Evolutionary conservation across 2,888 invertebrate genomes (phyloP).

Genomic region (Stegana nigrithorax): DNA sequence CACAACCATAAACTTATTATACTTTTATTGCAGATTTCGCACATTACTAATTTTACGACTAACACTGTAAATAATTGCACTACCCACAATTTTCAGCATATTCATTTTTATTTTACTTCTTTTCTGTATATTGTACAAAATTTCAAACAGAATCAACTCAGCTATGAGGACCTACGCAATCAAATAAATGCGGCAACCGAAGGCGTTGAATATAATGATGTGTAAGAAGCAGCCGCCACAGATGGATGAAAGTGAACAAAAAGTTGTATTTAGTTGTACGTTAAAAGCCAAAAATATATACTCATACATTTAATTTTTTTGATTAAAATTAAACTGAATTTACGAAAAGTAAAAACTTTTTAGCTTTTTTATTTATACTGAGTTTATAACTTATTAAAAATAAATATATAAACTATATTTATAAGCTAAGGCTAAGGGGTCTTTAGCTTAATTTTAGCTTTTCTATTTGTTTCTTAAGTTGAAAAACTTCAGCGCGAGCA

Average conservation of each 20-base stretch:
- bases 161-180: slow-evolving; percentile 66
- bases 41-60: neutral
- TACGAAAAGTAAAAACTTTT: too few species aligned
- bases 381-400: too few species aligned
- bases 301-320: slow-evolving; percentile 1
- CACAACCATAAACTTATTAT: too few species aligned
- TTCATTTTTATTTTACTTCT: neutral
- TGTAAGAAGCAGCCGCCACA: slow-evolving; percentile 30
- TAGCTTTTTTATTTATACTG: too few species aligned
- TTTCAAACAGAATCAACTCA: slow-evolving; percentile 53
- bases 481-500: too few species aligned
- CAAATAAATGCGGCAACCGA: slow-evolving; percentile 60
- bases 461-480: too few species aligned
- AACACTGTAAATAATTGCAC: neutral
- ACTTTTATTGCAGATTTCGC: too few species aligned
- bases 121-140: neutral
- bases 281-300: slow-evolving; percentile 16
- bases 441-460: too few species aligned
- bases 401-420: too few species aligned
- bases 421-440: too few species aligned
- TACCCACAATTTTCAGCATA: neutral
- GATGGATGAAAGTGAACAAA: neutral
- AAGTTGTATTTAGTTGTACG: neutral
- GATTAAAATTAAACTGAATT: slow-evolving; percentile 4
- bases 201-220: slow-evolving; percentile 44